phyloP scores from a whole-genome alignment of 2,113 vertebrate genomes.

The Cephalopterus ornatus region DNA sequence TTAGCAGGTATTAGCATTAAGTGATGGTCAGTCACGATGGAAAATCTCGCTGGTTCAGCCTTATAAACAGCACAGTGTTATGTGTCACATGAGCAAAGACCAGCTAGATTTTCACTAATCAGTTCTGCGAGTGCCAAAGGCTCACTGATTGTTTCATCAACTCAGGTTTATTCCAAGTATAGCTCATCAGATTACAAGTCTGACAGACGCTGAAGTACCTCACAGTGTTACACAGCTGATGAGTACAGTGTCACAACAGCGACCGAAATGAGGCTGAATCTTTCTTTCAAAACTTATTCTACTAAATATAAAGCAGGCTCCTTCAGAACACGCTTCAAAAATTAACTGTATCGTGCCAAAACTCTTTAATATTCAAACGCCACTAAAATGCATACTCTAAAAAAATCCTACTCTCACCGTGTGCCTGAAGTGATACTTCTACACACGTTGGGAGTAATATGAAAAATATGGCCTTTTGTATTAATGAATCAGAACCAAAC shows the following conservation, averaged over 20 bases:
- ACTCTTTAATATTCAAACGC: neutral
- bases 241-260: constrained; percentile 22
- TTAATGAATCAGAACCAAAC: neutral
- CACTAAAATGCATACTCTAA: neutral
- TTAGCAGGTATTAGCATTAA: constrained; percentile 12
- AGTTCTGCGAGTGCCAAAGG: constrained; percentile 31
- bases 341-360: neutral
- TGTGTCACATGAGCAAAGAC: neutral
- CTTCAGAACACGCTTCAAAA: constrained; percentile 4
- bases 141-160: constrained; percentile 57
- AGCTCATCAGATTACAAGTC: constrained; percentile 59
- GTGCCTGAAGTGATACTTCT: neutral
- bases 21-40: neutral
- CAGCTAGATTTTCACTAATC: constrained; percentile 39
- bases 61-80: neutral
- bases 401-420: neutral
- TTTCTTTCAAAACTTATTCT: neutral
- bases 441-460: neutral
- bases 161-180: constrained; percentile 59
- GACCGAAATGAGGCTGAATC: neutral
- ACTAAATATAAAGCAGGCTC: neutral
- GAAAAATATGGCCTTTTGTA: constrained; percentile 14
- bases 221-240: constrained; percentile 6
- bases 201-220: neutral
- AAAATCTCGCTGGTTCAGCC: neutral